Evolutionary conservation across 2,113 vertebrate species (phyloP), one percentile per base, ranked within the genome.

Genomic region (Castor canadensis): DNA sequence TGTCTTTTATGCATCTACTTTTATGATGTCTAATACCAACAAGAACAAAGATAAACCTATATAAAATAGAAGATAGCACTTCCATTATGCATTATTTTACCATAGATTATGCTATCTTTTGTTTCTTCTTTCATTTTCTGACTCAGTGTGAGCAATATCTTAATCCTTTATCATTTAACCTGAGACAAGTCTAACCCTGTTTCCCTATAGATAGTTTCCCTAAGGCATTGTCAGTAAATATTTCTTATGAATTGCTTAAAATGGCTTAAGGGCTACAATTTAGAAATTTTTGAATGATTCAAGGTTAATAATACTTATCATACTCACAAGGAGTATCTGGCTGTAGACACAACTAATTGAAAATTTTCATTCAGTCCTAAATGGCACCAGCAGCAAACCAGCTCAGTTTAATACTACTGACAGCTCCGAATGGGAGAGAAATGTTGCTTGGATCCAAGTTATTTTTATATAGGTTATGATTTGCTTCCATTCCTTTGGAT

Each of bases 311-410:
- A 85, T 45, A 72, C 62, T 75, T 52, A 93, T 26, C 54, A 80
- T 3, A 95, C 8, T 81, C 54, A 95, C 52, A 87, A 56, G 43
- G 60, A 93, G 11, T 24, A 89, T 40, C 26, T 71, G 26, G 93
- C 49, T 83, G 52, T 92, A 64, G 80, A 94, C 38, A 90, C 1
- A 49, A 35, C 45, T 93, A 87, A 81, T 81, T 84, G 66, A 64
- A 86, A 92, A 52, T 73, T 96, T 86, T 79, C 76, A 94, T 54
- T 97, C 77, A 87, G 35, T 13, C 69, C 11, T 82, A 90, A 85
- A 40, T 30, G 32, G 0, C 19, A 56, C 43, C 28, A 64, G 58
- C 75, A 92, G 20, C 58, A 93, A 91, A 94, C 66, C 81, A 66
- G 69, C 28, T 56, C 49, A 38, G 16, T n/a, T 47, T 26, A 81